Evolutionary conservation across 2,797 vertebrate species (phyloP).

Genomic region (Gadopsis marmoratus): DNA sequence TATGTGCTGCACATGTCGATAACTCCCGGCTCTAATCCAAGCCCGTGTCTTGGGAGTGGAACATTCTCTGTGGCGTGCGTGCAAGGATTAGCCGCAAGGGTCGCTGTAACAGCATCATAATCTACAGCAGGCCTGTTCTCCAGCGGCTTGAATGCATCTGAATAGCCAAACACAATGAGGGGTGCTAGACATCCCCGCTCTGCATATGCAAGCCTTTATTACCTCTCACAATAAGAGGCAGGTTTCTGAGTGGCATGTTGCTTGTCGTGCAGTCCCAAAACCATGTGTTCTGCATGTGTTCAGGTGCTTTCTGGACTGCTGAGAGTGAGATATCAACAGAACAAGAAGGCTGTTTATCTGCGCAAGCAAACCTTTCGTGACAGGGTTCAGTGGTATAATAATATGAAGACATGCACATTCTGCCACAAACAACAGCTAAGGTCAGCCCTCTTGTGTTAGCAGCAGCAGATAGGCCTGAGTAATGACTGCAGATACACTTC

Average conservation of each 20-base stretch:
- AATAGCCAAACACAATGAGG: slow-evolving; percentile 62
- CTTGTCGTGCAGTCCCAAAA: slow-evolving; percentile 55
- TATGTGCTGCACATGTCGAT: slow-evolving; percentile 61
- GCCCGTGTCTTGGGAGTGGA: slow-evolving; percentile 70
- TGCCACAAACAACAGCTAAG: slow-evolving; percentile 33
- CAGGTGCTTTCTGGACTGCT: slow-evolving; percentile 34
- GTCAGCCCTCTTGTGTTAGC: slow-evolving; percentile 45
- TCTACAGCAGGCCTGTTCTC: slow-evolving; percentile 72
- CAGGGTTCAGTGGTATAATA: slow-evolving; percentile 33
- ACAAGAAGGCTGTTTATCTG: slow-evolving; percentile 73
- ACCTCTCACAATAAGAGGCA: slow-evolving; percentile 56
- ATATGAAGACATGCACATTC: slow-evolving; percentile 28
- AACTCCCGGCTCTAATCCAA: slow-evolving; percentile 79
- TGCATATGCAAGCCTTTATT: slow-evolving; percentile 65
- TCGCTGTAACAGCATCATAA: slow-evolving; percentile 79
- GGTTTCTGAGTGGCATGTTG: slow-evolving; percentile 61
- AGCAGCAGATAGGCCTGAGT: slow-evolving; percentile 55
- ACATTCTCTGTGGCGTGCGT: slow-evolving; percentile 55
- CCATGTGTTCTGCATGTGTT: slow-evolving; percentile 42
- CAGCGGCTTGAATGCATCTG: slow-evolving; percentile 48
- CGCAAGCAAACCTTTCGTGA: slow-evolving; percentile 49
- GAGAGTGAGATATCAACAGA: slow-evolving; percentile 61
- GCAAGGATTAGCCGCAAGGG: slow-evolving; percentile 79
- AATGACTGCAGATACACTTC: slow-evolving; percentile 67
- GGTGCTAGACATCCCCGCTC: slow-evolving; percentile 52